Evolutionary conservation across 2,113 vertebrate genomes (phyloP).

Genomic region (Conger conger): DNA sequence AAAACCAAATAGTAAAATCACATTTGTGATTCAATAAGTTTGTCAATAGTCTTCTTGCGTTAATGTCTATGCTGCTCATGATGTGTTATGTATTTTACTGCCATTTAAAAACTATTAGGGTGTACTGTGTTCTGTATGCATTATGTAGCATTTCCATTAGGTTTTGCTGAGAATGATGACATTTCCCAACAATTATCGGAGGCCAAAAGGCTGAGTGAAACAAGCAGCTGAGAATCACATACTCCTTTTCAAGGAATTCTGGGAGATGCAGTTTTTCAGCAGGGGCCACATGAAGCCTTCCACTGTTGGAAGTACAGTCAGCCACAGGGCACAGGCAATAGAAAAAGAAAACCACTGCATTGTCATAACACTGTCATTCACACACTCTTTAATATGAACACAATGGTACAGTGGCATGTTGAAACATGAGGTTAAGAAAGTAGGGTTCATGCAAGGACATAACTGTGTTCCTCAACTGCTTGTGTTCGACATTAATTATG

Average conservation of each 20-base stretch:
- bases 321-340: not conserved
- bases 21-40: not conserved
- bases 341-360: not conserved
- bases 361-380: not conserved
- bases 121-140: constrained; percentile 13
- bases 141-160: constrained; percentile 42
- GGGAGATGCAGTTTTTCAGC: not conserved
- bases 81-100: constrained; percentile 25
- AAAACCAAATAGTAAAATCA: not conserved
- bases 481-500: not conserved
- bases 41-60: not conserved
- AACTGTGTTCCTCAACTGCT: not conserved
- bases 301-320: not conserved
- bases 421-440: not conserved
- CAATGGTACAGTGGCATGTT: not conserved
- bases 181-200: constrained; percentile 31
- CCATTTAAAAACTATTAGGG: constrained; percentile 25
- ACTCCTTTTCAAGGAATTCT: not conserved
- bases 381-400: not conserved
- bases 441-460: not conserved
- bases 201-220: constrained; percentile 22
- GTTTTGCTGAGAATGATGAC: constrained; percentile 27
- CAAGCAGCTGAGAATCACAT: constrained; percentile 10
- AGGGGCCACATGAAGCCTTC: not conserved
- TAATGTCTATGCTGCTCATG: not conserved